Evolutionary conservation across 2,113 vertebrate genomes (phyloP).

Genomic region (Caretta caretta): DNA sequence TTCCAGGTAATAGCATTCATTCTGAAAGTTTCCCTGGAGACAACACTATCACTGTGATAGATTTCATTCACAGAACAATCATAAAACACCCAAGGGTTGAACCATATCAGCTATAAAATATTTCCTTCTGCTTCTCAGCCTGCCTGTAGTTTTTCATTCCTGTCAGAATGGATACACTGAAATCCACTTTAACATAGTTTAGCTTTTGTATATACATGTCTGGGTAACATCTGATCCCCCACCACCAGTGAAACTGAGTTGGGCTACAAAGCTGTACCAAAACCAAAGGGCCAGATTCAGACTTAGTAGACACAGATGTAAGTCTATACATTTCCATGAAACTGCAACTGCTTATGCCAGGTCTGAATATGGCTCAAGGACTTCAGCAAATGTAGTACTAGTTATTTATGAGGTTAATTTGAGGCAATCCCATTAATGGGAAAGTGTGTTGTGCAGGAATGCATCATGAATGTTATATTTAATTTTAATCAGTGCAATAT

Average conservation of each 20-base stretch:
- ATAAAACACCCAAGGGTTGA: neutral
- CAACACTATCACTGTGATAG: neutral
- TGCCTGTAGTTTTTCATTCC: neutral
- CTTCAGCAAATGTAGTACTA: neutral
- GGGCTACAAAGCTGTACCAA: neutral
- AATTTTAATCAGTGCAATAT: neutral
- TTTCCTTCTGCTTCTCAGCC: neutral
- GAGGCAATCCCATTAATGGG: neutral
- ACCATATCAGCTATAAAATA: neutral
- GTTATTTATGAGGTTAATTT: neutral
- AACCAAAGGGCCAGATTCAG: neutral
- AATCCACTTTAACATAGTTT: neutral
- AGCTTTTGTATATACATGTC: accelerated
- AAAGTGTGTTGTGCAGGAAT: neutral
- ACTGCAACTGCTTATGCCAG: neutral
- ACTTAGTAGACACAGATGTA: neutral
- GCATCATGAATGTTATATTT: neutral
- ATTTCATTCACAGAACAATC: neutral
- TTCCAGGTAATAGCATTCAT: constrained; percentile 10
- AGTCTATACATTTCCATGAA: neutral
- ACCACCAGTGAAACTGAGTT: neutral
- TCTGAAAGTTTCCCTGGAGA: constrained; percentile 26
- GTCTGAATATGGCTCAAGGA: neutral
- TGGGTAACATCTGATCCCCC: neutral
- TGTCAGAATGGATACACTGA: neutral